Evolutionary conservation across 2,888 invertebrate species (phyloP), one percentile per base, ranked within the genome.

Genomic region (Heteromurus nitidus): DNA sequence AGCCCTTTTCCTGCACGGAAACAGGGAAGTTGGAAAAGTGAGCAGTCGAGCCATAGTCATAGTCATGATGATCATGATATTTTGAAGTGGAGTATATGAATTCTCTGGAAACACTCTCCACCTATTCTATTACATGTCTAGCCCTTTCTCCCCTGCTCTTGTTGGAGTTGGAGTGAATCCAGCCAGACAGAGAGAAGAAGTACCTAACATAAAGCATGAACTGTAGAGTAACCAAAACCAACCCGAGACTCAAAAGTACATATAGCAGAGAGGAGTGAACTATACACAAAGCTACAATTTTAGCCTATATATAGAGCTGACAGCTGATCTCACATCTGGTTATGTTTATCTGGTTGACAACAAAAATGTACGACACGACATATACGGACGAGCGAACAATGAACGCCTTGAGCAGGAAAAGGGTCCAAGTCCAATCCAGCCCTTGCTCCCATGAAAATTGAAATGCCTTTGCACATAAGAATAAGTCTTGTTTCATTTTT

Each of bases 241-340:
- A n/a, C n/a, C 47, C n/a, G 3, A 3, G n/a, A 47, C 47, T 47
- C n/a, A 47, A 47, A 36, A 36, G 7, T 36, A 36, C 36, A 36
- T 36, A 36, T 36, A 36, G 36, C 13, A 36, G 7, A 36, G 13
- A 36, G 13, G 13, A 13, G 13, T 9, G 36, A 36, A 36, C 7
- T 36, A 36, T 36, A n/a, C n/a, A n/a, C n/a, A n/a, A n/a, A n/a
- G n/a, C n/a, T n/a, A n/a, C 62, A 22, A 50, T 58, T 5, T 50
- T 1, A 24, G n/a, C 18, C 16, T 31, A n/a, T n/a, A n/a, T n/a
- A n/a, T n/a, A n/a, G 7, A 20, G 20, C 22, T 73, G 73, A 62
- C 73, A 73, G 73, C 73, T 73, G 73, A 73, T 73, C 11, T 30
- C 60, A 73, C 73, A 73, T 73, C 73, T 73, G 73, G 70, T 55